Evolutionary conservation across 2,888 invertebrate genomes (phyloP), one percentile per base, ranked within the genome.

Genomic region (Sialis fuliginosa): DNA sequence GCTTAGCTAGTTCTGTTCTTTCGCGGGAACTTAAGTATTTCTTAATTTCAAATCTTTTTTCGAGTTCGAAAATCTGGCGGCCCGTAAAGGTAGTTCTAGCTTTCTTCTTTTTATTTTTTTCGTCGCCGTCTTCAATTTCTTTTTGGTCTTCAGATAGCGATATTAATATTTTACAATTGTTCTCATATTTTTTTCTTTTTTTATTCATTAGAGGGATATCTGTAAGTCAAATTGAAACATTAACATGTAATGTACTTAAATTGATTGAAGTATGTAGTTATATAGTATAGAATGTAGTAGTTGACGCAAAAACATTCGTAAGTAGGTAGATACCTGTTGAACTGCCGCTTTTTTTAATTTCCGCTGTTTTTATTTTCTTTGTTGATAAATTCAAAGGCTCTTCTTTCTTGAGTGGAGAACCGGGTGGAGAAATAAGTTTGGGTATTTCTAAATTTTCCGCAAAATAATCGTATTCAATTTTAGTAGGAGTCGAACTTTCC

Each of bases 11-110:
- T 57, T 93, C 93, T 34, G 91, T 84, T 53, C 95, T 67, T 65
- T 95, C 95, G 51, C 88, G 89, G 30, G 92, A 92, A 54, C 91
- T 92, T 52, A 95, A 74, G 67, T 95, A 95, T 69, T 95, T 95
- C 72, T 95, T 95, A 56, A 87, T 75, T 64, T 93, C 95, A 62
- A 95, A 95, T 67, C 93, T 84, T 61, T 91, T 88, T 70, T 95
- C 95, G 64, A 96, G 71, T 68, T 95, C 95, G 68, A 93, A 95
- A 63, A 93, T 93, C 71, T 93, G 93, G 45, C 92, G 68, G 2
- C 95, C 95, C 0, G 92, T 93, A 70, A 95, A 95, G 22, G 93
- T 93, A 30, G 93, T 92, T 50, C 93, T 69, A 1, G 93, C 92
- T 62, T 93, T 95, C 67, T 87, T 87, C 62, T 79, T 77, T 58